Evolutionary conservation across 2,113 vertebrate species (phyloP).

Genomic region (Siphamia tubifer): DNA sequence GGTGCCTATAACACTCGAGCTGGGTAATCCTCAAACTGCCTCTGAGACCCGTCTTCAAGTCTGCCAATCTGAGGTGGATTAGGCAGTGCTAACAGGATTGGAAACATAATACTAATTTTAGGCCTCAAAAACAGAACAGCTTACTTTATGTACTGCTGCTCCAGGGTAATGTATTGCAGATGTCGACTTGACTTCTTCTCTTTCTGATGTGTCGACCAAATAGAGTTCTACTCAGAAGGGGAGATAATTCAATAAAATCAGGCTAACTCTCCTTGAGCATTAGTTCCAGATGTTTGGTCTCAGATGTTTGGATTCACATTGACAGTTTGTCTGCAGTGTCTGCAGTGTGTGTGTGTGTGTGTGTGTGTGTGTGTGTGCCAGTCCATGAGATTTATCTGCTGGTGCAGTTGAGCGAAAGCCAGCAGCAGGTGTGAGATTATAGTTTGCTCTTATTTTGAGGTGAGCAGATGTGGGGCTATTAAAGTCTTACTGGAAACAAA

Average conservation of each 20-base stretch:
- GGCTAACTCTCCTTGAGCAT: constrained; percentile 38
- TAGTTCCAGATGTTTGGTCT: constrained; percentile 69
- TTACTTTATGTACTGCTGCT: not conserved
- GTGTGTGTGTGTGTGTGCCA: constrained; percentile 13
- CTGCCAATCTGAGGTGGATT: constrained; percentile 72
- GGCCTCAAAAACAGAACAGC: constrained; percentile 55
- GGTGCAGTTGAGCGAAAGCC: constrained; percentile 48
- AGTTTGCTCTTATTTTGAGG: constrained; percentile 51
- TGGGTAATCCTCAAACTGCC: constrained; percentile 67
- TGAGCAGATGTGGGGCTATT: constrained; percentile 65
- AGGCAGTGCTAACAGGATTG: constrained; percentile 68
- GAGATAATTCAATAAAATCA: constrained; percentile 47
- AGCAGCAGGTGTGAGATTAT: constrained; percentile 76
- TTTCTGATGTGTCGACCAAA: constrained; percentile 15
- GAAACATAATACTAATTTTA: constrained; percentile 74
- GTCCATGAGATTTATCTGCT: constrained; percentile 55
- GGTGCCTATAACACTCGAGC: constrained; percentile 28
- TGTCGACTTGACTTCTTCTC: constrained; percentile 1
- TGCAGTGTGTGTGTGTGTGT: constrained; percentile 1
- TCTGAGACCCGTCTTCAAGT: constrained; percentile 54
- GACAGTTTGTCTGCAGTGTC: constrained; percentile 17
- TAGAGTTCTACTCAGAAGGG: constrained; percentile 29
- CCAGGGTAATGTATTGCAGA: constrained; percentile 30
- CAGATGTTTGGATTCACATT: constrained; percentile 47
- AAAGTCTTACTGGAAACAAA: constrained; percentile 44